Percentiles rank a stretch among this genome's conserved stretches.
Evolutionary conservation across 2,113 vertebrate genomes (phyloP).

Genomic region (Hiodon alosoides): DNA sequence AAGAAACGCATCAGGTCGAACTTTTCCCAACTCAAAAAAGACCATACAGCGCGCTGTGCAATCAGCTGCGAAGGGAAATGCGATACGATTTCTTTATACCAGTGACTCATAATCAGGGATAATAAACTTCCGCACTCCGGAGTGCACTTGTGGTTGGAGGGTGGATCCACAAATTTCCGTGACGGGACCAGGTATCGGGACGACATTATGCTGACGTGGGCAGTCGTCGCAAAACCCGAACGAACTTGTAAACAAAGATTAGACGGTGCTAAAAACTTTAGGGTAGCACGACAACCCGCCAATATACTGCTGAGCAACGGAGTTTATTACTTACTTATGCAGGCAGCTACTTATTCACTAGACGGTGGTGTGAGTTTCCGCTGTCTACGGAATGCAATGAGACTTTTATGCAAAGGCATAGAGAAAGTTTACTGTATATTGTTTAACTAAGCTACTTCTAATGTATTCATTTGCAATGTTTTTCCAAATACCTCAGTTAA

Average conservation of each 20-base stretch:
- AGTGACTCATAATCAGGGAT: no score
- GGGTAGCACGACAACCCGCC: neutral
- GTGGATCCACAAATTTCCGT: neutral
- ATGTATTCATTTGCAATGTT: neutral
- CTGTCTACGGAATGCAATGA: neutral
- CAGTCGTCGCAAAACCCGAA: neutral
- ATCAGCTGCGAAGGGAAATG: no score
- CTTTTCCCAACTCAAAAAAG: no score
- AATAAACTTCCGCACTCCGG: no score
- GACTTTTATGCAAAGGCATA: neutral
- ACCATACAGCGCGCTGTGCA: no score
- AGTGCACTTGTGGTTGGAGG: no score
- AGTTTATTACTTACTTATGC: neutral
- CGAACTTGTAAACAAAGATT: neutral
- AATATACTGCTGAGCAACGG: no score
- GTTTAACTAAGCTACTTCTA: slow-evolving; percentile 12
- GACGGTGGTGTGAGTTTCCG: neutral
- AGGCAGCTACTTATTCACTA: neutral
- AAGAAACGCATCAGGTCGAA: no score
- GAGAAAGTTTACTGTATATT: neutral
- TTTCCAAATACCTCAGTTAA: slow-evolving; percentile 13
- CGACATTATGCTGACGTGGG: neutral
- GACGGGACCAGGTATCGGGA: neutral
- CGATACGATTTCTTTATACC: no score
- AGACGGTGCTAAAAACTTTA: slow-evolving; percentile 3